A percentile compares a stretch with the other conserved stretches of the same genome.
These are phyloP conservation scores for Takifugu bimaculatus DNA, from an alignment of 2,113 vertebrate species.

Conservation along the genomic window DNA sequence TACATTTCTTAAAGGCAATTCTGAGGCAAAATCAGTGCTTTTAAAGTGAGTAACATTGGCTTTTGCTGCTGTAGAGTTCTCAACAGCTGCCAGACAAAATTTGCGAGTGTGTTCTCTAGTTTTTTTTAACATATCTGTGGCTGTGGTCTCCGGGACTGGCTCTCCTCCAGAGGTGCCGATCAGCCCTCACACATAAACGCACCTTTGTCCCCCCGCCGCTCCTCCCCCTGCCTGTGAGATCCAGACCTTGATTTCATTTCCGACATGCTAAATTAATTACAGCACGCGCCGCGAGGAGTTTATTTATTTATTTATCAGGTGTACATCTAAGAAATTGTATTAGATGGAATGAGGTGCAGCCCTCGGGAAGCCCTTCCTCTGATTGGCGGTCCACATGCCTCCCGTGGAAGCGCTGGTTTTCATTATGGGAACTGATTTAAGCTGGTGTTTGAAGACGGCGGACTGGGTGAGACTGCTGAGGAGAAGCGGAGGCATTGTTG, in stretches of 20 bases:
- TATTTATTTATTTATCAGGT: constrained; percentile 55
- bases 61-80: too few relatives aligned
- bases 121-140: too few relatives aligned
- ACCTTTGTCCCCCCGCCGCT: not conserved
- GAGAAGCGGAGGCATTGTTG: not conserved
- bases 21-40: too few relatives aligned
- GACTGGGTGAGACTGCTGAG: constrained; percentile 1
- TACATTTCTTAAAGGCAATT: too few relatives aligned
- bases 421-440: constrained; percentile 7
- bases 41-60: too few relatives aligned
- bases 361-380: constrained; percentile 28
- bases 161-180: constrained; percentile 4
- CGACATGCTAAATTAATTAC: constrained; percentile 61
- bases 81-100: too few relatives aligned
- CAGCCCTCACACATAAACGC: not conserved
- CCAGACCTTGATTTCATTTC: constrained; percentile 59
- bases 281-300: constrained; percentile 32
- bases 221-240: constrained; percentile 3
- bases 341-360: constrained; percentile 50
- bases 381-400: constrained; percentile 40
- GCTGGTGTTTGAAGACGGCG: constrained; percentile 6
- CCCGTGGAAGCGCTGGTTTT: constrained; percentile 15
- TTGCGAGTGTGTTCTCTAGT: too few relatives aligned
- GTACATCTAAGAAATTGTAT: constrained; percentile 63
- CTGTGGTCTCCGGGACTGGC: not conserved